These are phyloP conservation scores for Poeciliopsis occidentalis DNA, from an alignment of 2,113 vertebrate species.

Conservation along the genomic window DNA sequence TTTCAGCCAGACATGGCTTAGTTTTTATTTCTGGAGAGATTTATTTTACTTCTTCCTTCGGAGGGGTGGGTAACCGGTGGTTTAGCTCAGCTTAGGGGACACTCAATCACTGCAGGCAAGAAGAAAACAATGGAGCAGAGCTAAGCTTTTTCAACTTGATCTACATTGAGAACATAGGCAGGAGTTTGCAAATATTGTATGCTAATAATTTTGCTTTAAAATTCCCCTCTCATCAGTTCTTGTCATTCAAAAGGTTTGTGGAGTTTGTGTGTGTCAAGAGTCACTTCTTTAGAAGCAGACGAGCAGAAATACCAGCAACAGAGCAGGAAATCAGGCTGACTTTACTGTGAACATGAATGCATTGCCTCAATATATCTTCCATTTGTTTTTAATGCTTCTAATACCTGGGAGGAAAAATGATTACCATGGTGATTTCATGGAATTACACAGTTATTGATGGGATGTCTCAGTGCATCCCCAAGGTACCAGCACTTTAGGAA, in stretches of 20 bases:
- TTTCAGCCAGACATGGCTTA: not conserved
- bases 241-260: not conserved
- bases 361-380: not conserved
- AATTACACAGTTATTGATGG: constrained; percentile 44
- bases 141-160: not conserved
- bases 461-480: constrained; percentile 22
- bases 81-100: not conserved
- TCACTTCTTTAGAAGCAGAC: not conserved
- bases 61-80: not conserved
- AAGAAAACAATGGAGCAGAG: not conserved
- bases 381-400: constrained; percentile 10
- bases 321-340: constrained; percentile 15
- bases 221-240: not conserved
- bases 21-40: not conserved
- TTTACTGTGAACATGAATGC: constrained; percentile 4
- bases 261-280: not conserved
- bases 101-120: not conserved
- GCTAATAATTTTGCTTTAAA: not conserved
- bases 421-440: constrained; percentile 25
- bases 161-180: not conserved
- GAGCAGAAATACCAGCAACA: constrained; percentile 5
- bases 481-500: constrained; percentile 1
- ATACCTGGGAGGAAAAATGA: constrained; percentile 22
- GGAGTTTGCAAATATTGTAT: not conserved
- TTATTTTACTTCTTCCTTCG: not conserved